Base-by-base conservation (phyloP, 2,797 vertebrate genomes). In the Pygocentrus nattereri region DNA sequence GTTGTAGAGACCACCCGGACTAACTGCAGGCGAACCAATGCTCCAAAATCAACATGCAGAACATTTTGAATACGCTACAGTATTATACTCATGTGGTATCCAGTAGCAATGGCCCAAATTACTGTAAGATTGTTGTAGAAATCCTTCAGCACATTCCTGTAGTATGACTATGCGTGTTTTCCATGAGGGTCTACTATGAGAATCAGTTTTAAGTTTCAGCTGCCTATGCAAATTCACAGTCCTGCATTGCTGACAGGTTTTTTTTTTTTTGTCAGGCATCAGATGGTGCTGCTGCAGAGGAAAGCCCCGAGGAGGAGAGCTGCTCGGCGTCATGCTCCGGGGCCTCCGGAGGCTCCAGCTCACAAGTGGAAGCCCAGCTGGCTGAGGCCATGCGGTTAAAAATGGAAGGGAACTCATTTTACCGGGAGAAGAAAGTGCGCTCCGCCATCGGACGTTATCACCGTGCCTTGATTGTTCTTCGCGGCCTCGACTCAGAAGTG, bases 401-500 rank as follows among this genome's bases (percentile, higher is more conserved):
- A 90, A 92, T 90, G 0, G 93, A 96, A 81, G 97, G 97, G 11
- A 98, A 98, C 34, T 62, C 86, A 3, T 94, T 94, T 72, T 98
- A 97, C 87, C 89, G 91, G 62, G 95, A 95, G 58, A 95, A 93
- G 70, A 95, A 93, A 41, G 87, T 96, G 74, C 94, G 96, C 3
- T 92, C 94, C 2, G 97, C 96, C 21, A 96, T 97, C 2, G 94
- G 96, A 2, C 91, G 93, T 11, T 97, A 97, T 85, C 97, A 98
- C 83, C 94, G 95, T 0, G 94, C 96, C 21, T 91, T 98, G 86
- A 91, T 98, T 52, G 87, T 97, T 83, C 95, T 98, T 11, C 92
- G 96, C 58, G 89, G 95, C 56, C 88, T 97, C 73, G 96, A 97
- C 82, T 90, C 96, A 0, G 91, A 93, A 0, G 90, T 95, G 75